Conservation (phyloP, 2,888 invertebrate species). For the Apotomis betuletana region DNA sequence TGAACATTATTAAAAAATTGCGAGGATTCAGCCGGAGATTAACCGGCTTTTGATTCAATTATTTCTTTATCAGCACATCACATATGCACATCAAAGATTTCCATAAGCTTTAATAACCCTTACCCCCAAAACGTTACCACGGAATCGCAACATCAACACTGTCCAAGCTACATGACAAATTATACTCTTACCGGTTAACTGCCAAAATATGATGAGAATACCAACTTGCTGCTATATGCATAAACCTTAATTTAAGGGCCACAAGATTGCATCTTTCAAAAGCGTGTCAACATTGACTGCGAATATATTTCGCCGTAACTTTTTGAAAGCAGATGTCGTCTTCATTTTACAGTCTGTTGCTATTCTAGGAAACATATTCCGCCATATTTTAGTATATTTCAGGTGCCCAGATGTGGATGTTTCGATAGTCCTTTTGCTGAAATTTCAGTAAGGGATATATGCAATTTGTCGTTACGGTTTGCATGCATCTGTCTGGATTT, state of each 20-base stretch:
- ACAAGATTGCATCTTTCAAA: constrained; percentile 47
- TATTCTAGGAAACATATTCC: constrained; percentile 82
- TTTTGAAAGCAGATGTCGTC: constrained; percentile 78
- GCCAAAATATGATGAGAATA: constrained; percentile 43
- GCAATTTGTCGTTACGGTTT: constrained; percentile 70
- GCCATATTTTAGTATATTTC: constrained; percentile 73
- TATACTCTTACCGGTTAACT: constrained; percentile 62
- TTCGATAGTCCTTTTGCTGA: constrained; percentile 63
- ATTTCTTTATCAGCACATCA: not conserved
- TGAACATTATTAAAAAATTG: too few relatives aligned
- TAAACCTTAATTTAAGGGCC: constrained; percentile 43
- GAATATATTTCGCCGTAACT: constrained; percentile 55
- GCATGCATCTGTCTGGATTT: constrained; percentile 70
- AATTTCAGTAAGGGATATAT: constrained; percentile 56
- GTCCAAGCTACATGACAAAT: constrained; percentile 76
- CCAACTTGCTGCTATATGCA: constrained; percentile 23
- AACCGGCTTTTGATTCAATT: not conserved
- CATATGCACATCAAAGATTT: constrained; percentile 48
- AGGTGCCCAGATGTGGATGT: constrained; percentile 80
- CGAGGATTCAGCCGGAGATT: not conserved
- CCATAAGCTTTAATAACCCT: constrained; percentile 55
- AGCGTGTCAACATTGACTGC: constrained; percentile 42
- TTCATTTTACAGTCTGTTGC: constrained; percentile 82
- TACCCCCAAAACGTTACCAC: constrained; percentile 73
- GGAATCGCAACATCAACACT: constrained; percentile 73